These are phyloP conservation scores for Dynastes tityus DNA, from an alignment of 2,888 invertebrate species.

Conservation along the genomic window DNA sequence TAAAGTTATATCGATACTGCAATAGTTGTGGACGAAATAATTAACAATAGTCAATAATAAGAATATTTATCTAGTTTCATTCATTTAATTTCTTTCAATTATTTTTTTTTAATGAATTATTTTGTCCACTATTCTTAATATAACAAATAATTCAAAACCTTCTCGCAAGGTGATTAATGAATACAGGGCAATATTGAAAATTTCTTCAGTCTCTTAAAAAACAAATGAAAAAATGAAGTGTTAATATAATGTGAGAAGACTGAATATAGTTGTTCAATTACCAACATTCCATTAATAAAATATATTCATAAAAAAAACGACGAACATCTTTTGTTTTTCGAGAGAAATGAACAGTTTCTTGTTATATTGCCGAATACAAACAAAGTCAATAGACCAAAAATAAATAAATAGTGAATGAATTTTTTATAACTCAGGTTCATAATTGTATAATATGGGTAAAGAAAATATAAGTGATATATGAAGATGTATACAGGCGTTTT, in stretches of 20 bases:
- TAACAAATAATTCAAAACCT: neutral
- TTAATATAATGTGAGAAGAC: neutral
- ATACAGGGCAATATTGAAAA: too few species aligned
- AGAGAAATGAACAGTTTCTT: neutral
- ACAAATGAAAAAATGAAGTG: neutral
- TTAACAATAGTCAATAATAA: neutral
- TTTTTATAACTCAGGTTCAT: conserved; percentile 11
- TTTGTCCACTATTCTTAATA: too few species aligned
- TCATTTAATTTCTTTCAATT: too few species aligned
- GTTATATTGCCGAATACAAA: neutral
- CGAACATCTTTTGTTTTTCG: neutral
- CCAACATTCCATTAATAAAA: too few species aligned
- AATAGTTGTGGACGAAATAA: conserved; percentile 3
- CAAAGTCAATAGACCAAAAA: conserved; percentile 10
- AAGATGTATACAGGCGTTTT: too few species aligned
- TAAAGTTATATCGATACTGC: neutral
- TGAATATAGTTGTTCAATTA: neutral
- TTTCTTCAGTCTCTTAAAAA: too few species aligned
- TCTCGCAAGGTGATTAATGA: too few species aligned
- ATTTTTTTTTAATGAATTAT: too few species aligned
- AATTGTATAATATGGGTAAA: conserved; percentile 18
- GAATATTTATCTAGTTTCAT: too few species aligned
- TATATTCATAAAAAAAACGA: neutral
- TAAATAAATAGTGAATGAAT: neutral
- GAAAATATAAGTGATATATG: conserved; percentile 8